Evolutionary conservation across 2,113 vertebrate species (phyloP).

Genomic region (Otolemur garnettii): DNA sequence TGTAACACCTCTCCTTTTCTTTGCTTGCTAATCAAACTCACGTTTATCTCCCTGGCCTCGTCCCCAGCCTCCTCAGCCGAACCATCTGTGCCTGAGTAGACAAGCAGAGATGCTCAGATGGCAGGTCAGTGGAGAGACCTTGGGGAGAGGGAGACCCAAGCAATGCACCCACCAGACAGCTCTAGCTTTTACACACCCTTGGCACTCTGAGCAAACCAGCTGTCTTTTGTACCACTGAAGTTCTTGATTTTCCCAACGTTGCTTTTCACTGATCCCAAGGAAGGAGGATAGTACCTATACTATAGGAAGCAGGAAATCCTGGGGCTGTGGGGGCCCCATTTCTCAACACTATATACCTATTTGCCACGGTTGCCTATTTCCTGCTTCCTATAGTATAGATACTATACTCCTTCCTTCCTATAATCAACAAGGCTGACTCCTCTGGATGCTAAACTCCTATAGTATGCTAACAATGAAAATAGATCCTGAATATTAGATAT

Average conservation of each 20-base stretch:
- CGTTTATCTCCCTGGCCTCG: not conserved
- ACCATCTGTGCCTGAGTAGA: not conserved
- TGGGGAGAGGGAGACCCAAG: not conserved
- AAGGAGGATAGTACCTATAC: too few species aligned
- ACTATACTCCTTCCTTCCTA: too few species aligned
- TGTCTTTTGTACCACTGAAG: not conserved
- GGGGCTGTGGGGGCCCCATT: not conserved
- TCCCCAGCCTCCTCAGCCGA: not conserved
- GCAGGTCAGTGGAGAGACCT: not conserved
- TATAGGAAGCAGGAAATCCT: too few species aligned
- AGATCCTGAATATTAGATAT: too few species aligned
- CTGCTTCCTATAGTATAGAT: not conserved
- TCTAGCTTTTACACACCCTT: not conserved
- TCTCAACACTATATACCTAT: not conserved
- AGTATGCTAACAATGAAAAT: too few species aligned
- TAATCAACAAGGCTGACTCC: too few species aligned
- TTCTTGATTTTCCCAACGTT: not conserved
- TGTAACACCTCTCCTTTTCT: slow-evolving; percentile 76
- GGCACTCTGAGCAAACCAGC: not conserved
- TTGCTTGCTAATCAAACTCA: slow-evolving; percentile 73
- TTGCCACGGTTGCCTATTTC: not conserved
- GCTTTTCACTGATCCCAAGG: not conserved
- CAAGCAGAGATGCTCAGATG: not conserved
- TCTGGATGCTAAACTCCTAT: too few species aligned
- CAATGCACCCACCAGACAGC: fast-evolving